Percentiles rank a stretch among this genome's conserved stretches.
Evolutionary conservation across 2,797 vertebrate species (phyloP).

Genomic region (Manis crassicaudata): DNA sequence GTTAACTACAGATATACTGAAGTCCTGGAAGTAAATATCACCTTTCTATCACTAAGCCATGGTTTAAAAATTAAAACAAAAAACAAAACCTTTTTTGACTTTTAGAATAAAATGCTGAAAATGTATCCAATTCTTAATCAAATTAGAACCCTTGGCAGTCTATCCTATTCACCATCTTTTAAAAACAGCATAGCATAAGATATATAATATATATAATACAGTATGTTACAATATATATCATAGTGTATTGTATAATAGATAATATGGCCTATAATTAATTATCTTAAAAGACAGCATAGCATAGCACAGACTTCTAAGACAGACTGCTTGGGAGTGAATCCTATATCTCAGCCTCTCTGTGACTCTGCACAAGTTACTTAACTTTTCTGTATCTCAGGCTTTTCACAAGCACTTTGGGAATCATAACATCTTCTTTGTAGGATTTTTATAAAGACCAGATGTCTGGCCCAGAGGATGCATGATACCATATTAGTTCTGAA

Average conservation of each 20-base stretch:
- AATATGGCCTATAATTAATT: not conserved
- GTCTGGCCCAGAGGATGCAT: not conserved
- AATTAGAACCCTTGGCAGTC: not conserved
- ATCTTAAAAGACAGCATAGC: not conserved
- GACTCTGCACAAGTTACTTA: not conserved
- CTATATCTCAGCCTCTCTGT: not conserved
- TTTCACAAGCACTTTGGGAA: not conserved
- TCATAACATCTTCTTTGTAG: not conserved
- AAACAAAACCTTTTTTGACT: not conserved
- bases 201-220: not conserved
- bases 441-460: not conserved
- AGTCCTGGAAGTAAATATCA: not conserved
- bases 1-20: not conserved
- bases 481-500: not conserved
- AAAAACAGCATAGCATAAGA: not conserved
- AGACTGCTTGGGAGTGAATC: not conserved
- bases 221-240: not conserved
- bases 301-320: not conserved
- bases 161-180: not conserved
- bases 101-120: not conserved
- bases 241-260: not conserved
- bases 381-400: not conserved
- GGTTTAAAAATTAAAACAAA: not conserved
- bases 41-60: not conserved
- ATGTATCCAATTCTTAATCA: not conserved